A percentile compares a stretch with the other conserved stretches of the same genome.
phyloP scores from a whole-genome alignment of 1,140 invertebrate species.

The Drosophila sproati region DNA sequence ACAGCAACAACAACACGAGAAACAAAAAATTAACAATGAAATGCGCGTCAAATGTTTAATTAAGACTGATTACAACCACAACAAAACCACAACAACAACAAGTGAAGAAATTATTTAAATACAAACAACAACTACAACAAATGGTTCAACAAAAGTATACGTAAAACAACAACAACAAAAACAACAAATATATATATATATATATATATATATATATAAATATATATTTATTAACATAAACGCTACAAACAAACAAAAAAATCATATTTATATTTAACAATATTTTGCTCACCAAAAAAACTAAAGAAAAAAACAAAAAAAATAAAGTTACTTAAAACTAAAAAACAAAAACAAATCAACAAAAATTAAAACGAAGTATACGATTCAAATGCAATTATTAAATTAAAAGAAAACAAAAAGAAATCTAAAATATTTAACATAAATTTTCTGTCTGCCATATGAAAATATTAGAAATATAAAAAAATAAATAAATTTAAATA shows the following conservation, averaged over 20 bases:
- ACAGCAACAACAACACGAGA: constrained; percentile 26
- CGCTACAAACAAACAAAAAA: constrained; percentile 48
- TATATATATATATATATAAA: constrained; percentile 67
- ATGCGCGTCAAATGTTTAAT: constrained; percentile 61
- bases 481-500: constrained; percentile 19
- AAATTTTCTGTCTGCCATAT: constrained; percentile 61
- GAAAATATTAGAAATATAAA: constrained; percentile 53
- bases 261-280: constrained; percentile 64
- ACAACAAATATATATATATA: constrained; percentile 55
- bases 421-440: constrained; percentile 47
- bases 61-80: constrained; percentile 68
- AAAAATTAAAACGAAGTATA: constrained; percentile 78
- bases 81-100: constrained; percentile 46
- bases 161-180: constrained; percentile 65
- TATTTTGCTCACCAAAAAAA: constrained; percentile 73
- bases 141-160: constrained; percentile 84
- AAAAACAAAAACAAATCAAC: constrained; percentile 51
- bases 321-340: constrained; percentile 53
- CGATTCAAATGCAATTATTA: constrained; percentile 83
- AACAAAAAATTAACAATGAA: constrained; percentile 45
- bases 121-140: constrained; percentile 61
- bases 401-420: constrained; percentile 65
- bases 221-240: constrained; percentile 72
- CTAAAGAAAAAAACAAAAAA: constrained; percentile 35
- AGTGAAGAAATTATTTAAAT: constrained; percentile 20